Evolutionary conservation across 1,140 invertebrate genomes (phyloP).

Genomic region (Calliphora vicina): DNA sequence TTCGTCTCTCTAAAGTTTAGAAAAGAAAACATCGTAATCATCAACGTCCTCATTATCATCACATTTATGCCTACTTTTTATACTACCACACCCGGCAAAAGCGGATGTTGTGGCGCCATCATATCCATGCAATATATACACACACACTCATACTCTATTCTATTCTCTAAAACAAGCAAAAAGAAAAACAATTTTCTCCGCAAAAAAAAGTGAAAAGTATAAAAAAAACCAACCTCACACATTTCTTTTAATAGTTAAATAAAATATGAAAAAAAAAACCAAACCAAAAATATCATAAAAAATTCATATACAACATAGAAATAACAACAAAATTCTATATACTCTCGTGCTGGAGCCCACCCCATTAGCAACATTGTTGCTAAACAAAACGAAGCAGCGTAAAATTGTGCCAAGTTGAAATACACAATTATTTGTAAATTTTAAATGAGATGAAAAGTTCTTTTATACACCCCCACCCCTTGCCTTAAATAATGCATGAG

Average conservation of each 20-base stretch:
- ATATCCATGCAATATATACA: background rate
- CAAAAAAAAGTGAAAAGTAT: background rate
- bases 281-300: background rate
- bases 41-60: background rate
- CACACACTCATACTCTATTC: background rate
- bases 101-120: constrained; percentile 28
- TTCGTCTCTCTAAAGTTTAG: too few relatives aligned
- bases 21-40: background rate
- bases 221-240: background rate
- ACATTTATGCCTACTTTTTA: background rate
- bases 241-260: background rate
- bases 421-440: background rate
- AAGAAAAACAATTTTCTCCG: background rate
- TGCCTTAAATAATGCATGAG: too few relatives aligned
- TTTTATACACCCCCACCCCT: too few relatives aligned
- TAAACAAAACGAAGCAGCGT: background rate
- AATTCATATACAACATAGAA: background rate
- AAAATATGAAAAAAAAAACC: background rate
- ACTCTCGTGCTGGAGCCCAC: background rate
- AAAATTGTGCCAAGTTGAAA: background rate
- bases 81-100: constrained; percentile 26
- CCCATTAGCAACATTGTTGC: background rate
- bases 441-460: background rate
- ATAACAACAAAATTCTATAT: background rate
- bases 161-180: background rate